A percentile compares a stretch with the other conserved stretches of the same genome.
Conservation (phyloP, 2,113 vertebrate species). For the Xerus inauris region DNA sequence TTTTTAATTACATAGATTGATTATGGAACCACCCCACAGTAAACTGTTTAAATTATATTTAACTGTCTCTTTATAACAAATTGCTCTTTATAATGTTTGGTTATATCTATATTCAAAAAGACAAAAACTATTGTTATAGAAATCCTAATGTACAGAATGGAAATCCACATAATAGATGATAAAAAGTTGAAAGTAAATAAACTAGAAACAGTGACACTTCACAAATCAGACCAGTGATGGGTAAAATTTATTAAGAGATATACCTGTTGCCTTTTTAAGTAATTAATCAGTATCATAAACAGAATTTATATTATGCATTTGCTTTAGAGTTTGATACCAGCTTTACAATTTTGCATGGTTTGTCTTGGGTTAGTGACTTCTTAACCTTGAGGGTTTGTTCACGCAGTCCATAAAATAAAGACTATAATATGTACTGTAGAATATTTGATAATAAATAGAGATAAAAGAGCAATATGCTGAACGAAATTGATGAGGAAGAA, state of each 20-base stretch:
- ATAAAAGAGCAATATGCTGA: background rate
- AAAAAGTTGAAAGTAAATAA: background rate
- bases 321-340: background rate
- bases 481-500: background rate
- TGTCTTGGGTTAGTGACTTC: background rate
- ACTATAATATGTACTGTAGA: background rate
- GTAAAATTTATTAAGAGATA: slow-evolving; percentile 19
- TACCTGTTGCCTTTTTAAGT: background rate
- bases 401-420: slow-evolving; percentile 7
- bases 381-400: background rate
- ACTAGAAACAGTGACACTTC: slow-evolving; percentile 19
- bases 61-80: slow-evolving; percentile 47
- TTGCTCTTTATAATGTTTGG: background rate
- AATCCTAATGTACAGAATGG: background rate
- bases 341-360: background rate
- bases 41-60: slow-evolving; percentile 56
- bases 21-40: background rate
- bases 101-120: background rate
- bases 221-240: background rate
- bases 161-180: background rate
- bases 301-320: slow-evolving; percentile 3
- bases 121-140: slow-evolving; percentile 33
- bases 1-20: slow-evolving; percentile 51
- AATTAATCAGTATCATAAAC: slow-evolving; percentile 14
- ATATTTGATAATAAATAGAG: slow-evolving; percentile 20